Base-by-base conservation (phyloP, 1,140 invertebrate genomes). In the Planococcus citri region DNA sequence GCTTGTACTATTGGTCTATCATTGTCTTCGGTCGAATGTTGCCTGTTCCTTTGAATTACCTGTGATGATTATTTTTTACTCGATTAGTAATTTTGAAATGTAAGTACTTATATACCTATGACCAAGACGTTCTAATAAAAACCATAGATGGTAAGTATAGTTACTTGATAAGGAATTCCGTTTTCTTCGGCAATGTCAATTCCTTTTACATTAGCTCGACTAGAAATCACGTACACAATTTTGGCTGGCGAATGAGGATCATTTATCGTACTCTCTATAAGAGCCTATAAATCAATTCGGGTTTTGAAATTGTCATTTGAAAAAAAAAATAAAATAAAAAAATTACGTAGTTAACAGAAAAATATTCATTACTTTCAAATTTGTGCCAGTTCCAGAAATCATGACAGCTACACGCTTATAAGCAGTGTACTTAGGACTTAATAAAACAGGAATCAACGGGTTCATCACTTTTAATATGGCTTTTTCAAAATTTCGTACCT, bases 151-250 rank as follows among this genome's bases (percentile, higher is more conserved):
- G 12, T 33, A 33, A 33, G 3, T 22, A n/a, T 58, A n/a, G 4
- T 58, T 58, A 58, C 71, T 68, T 38, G 29, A 61, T 6, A 20
- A 4, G 17, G 51, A n/a, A 58, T 58, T 20, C 17, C 17, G 17
- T 64, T 4, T 25, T 64, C 25, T 64, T 64, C 24, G 10, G 22
- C 22, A 6, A 64, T 64, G 12, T 86, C 81, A 20, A 97, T 79
- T 6, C 92, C 94, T 77, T 87, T 81, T 0, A 93, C 93, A 61
- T 80, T 83, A 0, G 80, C 73, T 76, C 89, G 90, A 79, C 98
- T 98, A 41, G 90, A 94, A 69, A 98, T 85, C 0, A 98, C 94
- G 9, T 97, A 77, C 21, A 87, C 87, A 60, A 98, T 89, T 78
- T 95, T 88, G 0, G 88, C 88, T 64, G 85, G 85, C 72, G 88